Evolutionary conservation across 2,797 vertebrate species (phyloP).

Genomic region (Chromis chromis): DNA sequence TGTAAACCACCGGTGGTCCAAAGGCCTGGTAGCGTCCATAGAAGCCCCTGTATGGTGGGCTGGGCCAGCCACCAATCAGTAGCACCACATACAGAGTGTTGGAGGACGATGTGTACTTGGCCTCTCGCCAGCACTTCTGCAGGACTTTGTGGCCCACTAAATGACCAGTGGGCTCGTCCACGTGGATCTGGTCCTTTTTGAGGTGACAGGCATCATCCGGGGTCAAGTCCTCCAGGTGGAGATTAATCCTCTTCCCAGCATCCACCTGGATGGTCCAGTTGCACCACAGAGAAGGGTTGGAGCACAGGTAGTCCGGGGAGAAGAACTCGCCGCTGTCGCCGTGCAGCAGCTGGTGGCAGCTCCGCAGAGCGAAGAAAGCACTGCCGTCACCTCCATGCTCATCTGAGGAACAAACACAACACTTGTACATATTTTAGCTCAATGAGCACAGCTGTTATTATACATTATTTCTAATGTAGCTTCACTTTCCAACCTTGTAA

Average conservation of each 20-base stretch:
- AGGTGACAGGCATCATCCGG: slow-evolving; percentile 70
- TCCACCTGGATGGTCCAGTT: slow-evolving; percentile 86
- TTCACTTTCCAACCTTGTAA: not conserved
- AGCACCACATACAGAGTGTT: slow-evolving; percentile 80
- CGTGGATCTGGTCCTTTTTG: slow-evolving; percentile 84
- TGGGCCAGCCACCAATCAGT: slow-evolving; percentile 74
- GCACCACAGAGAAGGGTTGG: slow-evolving; percentile 86
- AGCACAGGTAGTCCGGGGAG: slow-evolving; percentile 86
- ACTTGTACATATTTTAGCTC: not conserved
- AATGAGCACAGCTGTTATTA: not conserved
- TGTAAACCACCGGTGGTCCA: slow-evolving; percentile 50
- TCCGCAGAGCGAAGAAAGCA: slow-evolving; percentile 82
- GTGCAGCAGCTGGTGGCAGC: slow-evolving; percentile 80
- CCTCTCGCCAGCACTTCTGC: slow-evolving; percentile 82
- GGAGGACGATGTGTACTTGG: slow-evolving; percentile 70
- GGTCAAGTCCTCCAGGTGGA: slow-evolving; percentile 82
- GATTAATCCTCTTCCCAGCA: slow-evolving; percentile 74
- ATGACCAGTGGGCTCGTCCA: slow-evolving; percentile 73
- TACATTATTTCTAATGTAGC: not conserved
- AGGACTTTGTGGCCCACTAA: slow-evolving; percentile 64
- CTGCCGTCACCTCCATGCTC: slow-evolving; percentile 11
- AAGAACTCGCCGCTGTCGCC: slow-evolving; percentile 78
- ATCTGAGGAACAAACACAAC: slow-evolving; percentile 25
- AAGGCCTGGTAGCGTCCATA: slow-evolving; percentile 76
- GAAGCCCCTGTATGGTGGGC: slow-evolving; percentile 78